Conservation (phyloP, 2,888 invertebrate genomes). For the Lymantria monacha region DNA sequence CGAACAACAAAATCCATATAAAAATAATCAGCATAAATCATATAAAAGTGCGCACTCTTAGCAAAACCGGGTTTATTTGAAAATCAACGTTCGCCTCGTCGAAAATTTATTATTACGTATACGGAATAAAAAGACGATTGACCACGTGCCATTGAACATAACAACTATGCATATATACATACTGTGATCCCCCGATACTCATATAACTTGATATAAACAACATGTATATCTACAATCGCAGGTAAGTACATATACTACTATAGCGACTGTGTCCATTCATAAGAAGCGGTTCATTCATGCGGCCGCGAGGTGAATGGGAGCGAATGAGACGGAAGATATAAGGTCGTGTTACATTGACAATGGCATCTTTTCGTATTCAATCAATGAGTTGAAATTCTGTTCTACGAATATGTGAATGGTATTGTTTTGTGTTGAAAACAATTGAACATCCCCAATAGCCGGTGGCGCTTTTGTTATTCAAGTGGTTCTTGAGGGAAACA, state of each 20-base stretch:
- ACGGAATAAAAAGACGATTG: conserved; percentile 52
- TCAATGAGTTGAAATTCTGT: conserved; percentile 65
- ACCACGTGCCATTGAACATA: conserved; percentile 62
- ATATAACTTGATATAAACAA: conserved; percentile 63
- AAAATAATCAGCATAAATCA: conserved; percentile 10
- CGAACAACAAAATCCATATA: conserved; percentile 1
- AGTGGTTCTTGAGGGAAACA: conserved; percentile 48
- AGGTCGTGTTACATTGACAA: conserved; percentile 75
- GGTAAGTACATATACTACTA: conserved; percentile 74
- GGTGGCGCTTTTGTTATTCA: conserved; percentile 40
- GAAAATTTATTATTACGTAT: conserved; percentile 45
- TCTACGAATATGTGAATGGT: conserved; percentile 64
- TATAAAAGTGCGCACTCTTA: conserved; percentile 15
- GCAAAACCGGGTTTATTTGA: conserved; percentile 22
- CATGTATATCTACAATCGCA: conserved; percentile 46
- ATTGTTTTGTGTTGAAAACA: conserved; percentile 68
- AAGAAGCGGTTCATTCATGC: conserved; percentile 81
- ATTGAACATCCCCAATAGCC: conserved; percentile 47
- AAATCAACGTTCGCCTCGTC: conserved; percentile 30
- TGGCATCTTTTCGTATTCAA: conserved; percentile 56
- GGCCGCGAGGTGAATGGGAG: conserved; percentile 75
- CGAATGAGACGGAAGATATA: conserved; percentile 63
- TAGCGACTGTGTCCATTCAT: conserved; percentile 77
- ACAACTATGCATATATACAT: conserved; percentile 42
- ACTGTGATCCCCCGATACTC: conserved; percentile 41